Conservation (phyloP, 2,797 vertebrate genomes). For the Helostoma temminkii region DNA sequence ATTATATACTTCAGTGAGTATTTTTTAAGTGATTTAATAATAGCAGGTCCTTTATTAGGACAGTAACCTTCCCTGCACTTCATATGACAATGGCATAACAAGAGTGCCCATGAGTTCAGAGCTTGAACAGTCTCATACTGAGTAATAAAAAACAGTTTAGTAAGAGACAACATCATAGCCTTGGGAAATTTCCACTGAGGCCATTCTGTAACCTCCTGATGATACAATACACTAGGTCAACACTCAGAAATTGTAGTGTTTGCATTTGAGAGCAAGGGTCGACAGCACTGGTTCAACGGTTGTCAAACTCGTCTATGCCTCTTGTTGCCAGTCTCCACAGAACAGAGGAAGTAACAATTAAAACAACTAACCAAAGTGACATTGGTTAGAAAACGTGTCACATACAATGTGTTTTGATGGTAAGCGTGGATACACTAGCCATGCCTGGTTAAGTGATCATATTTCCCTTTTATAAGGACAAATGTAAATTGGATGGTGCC, state of each 20-base stretch:
- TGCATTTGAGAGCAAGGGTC: conserved; percentile 39
- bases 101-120: conserved; percentile 42
- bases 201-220: conserved; percentile 32
- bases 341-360: conserved; percentile 63
- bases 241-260: conserved; percentile 1
- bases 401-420: conserved; percentile 30
- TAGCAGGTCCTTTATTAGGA: conserved; percentile 59
- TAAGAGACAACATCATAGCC: conserved; percentile 25
- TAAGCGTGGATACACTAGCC: conserved; percentile 17
- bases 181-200: conserved; percentile 32
- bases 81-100: conserved; percentile 49
- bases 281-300: conserved; percentile 24
- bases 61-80: conserved; percentile 36
- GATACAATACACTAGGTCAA: conserved; percentile 32
- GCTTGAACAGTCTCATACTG: conserved; percentile 26
- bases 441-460: conserved; percentile 44
- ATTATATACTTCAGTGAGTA: conserved; percentile 60
- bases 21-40: conserved; percentile 72
- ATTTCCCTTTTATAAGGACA: conserved; percentile 28
- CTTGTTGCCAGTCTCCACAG: conserved; percentile 25
- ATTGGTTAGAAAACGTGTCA: conserved; percentile 42
- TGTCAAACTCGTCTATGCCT: conserved; percentile 51
- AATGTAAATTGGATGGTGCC: conserved; percentile 45
- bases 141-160: conserved; percentile 51
- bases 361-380: conserved; percentile 38